Evolutionary conservation across 2,113 vertebrate genomes (phyloP), one percentile per base, ranked within the genome.

Genomic region (Capra hircus): DNA sequence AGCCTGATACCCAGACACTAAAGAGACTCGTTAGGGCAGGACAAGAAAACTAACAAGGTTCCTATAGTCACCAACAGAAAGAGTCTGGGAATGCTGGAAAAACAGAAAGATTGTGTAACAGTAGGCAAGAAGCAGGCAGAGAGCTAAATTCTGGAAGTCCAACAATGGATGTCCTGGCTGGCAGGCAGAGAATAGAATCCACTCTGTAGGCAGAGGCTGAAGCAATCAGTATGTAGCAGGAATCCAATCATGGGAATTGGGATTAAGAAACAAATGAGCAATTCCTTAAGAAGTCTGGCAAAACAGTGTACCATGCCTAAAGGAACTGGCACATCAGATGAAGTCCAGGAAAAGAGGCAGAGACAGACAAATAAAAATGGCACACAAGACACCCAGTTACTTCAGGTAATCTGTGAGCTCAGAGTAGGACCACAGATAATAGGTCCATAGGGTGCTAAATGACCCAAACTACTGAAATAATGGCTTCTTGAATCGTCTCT

Each of bases 221-320:
- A 83, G 62, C 80, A 90, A 81, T 10, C 53, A 78, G 52, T 92
- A 74, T 6, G 4, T 60, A 94, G n/a, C 62, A 95, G n/a, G 33
- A 92, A 80, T 97, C 15, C 25, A 84, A 16, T 92, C 85, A 82
- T 3, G 6, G 25, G 48, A 30, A 71, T 36, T 94, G 59, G 43
- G 53, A 85, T 96, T 97, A 94, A 94, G 53, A 97, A 97, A 80
- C 36, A 95, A 89, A 86, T 90, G n/a, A 95, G 27, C 40, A 64
- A 12, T 95, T 52, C 59, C 33, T 90, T 94, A 85, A 88, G 30
- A 84, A 17, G 30, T 43, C 93, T 95, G 28, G 57, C 40, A 88
- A 74, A 45, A 87, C 17, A 87, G 23, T 64, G 10, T 52, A 57
- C 7, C 16, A 21, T 8, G 67, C 59, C 67, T 91, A 83, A 88